Evolutionary conservation across 2,888 invertebrate species (phyloP).

Genomic region (Synergus itoensis): DNA sequence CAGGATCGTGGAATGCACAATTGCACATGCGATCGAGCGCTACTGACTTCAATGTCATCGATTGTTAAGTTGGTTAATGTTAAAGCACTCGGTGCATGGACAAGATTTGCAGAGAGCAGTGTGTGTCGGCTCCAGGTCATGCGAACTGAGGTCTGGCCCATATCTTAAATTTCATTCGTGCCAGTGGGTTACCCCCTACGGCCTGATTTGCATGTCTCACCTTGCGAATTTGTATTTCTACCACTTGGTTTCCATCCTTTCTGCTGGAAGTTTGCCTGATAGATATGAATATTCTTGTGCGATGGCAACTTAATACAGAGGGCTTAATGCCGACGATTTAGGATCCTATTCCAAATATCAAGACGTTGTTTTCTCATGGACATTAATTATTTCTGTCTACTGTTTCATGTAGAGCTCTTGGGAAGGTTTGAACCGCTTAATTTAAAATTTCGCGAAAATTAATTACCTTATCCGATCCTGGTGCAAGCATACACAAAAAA

Average conservation of each 20-base stretch:
- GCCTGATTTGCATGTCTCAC: conserved; percentile 38
- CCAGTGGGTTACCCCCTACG: conserved; percentile 29
- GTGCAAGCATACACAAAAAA: neutral
- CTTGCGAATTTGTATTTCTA: conserved; percentile 31
- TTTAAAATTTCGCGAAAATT: neutral
- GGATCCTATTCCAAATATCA: conserved; percentile 42
- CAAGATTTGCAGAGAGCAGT: conserved; percentile 42
- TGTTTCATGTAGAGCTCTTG: neutral
- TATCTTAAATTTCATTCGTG: conserved; percentile 8
- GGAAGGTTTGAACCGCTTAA: neutral
- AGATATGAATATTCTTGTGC: conserved; percentile 24
- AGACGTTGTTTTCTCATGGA: conserved; percentile 25
- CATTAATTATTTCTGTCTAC: conserved; percentile 35
- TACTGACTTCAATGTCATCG: conserved; percentile 65
- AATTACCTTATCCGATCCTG: neutral
- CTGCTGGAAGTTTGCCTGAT: neutral
- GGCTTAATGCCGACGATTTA: conserved; percentile 40
- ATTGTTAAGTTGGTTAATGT: conserved; percentile 10
- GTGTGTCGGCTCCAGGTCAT: conserved; percentile 27
- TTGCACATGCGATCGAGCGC: conserved; percentile 64
- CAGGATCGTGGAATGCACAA: conserved; percentile 58
- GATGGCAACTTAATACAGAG: conserved; percentile 34
- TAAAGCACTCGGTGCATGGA: conserved; percentile 41
- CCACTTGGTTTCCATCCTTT: conserved; percentile 18
- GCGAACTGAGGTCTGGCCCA: neutral